phyloP scores from a whole-genome alignment of 2,113 vertebrate genomes.

The Nematolebias whitei region DNA sequence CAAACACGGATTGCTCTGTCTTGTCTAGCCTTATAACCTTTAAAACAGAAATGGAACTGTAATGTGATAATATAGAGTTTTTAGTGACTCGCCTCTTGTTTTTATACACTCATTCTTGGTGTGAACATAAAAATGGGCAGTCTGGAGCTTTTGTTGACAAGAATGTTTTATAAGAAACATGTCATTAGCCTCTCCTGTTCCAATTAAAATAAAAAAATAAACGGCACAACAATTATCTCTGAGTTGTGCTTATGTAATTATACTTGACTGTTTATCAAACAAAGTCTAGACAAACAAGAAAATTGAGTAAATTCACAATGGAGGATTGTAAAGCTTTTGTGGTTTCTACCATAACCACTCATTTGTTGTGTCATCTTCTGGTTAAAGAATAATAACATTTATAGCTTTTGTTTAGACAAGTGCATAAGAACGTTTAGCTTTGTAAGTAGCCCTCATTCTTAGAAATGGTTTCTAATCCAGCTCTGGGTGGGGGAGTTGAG shows the following conservation, averaged over 20 bases:
- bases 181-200: neutral
- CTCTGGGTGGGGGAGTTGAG: neutral
- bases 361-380: neutral
- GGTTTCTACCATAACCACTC: neutral
- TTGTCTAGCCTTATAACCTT: conserved; percentile 14
- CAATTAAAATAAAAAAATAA: neutral
- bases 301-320: neutral
- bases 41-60: conserved; percentile 28
- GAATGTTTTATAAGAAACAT: neutral
- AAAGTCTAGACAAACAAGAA: neutral
- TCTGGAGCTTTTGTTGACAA: conserved; percentile 1
- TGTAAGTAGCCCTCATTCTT: neutral
- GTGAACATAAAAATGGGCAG: neutral
- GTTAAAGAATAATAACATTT: conserved; percentile 2
- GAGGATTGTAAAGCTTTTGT: neutral
- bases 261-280: neutral
- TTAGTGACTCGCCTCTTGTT: conserved; percentile 54
- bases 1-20: conserved; percentile 15
- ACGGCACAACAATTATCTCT: neutral
- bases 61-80: conserved; percentile 51
- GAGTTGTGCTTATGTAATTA: neutral
- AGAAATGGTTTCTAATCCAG: neutral
- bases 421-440: no score
- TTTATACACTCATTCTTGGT: conserved; percentile 7
- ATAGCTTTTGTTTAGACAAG: conserved; percentile 2